Base-by-base conservation (phyloP, 2,888 invertebrate species). In the Drosophila hamatofila region DNA sequence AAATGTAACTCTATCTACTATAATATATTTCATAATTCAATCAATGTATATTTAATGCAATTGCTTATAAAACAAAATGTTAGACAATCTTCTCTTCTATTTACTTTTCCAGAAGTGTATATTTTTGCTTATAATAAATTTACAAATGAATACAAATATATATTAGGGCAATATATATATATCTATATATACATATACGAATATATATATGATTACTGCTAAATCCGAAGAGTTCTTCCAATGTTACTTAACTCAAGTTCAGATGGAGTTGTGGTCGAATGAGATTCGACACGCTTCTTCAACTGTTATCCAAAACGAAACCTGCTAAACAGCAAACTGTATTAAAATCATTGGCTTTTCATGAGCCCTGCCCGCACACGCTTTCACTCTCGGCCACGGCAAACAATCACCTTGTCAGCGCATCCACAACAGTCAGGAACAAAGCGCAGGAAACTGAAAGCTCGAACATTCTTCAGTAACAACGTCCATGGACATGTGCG, bases 391-490 rank as follows among this genome's bases (percentile, higher is more conserved):
- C 33, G 23, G 3, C 33, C 7, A 16, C 1, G 7, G 2, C 54
- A 9, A 46, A 61, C 63, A 73, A 76, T 69, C 64, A 58, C 58
- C 42, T 67, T 75, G 75, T 75, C 76, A 75, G 48, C 59, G 51
- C 56, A 48, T 71, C 60, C 56, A 56, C 52, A 60, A 59, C 65
- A 60, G 64, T 51, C 52, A 44, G 35, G 57, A 66, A 80, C 76
- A 78, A 76, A 76, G 65, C 62, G 30, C 57, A 46, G 57, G 65
- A 75, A 80, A 72, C 65, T 67, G 66, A 76, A 25, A 57, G 37
- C 58, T 58, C 3, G 48, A 61, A 41, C 46, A 52, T n/a, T 60
- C 39, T 25, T 35, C 59, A 35, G 41, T 23, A 57, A 54, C 41
- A 18, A 37, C 16, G 58, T 41, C 3, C 58, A 30, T 14, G 58